These are phyloP conservation scores for Rhopalosiphum maidis DNA, from an alignment of 1,140 invertebrate species.

Conservation along the genomic window DNA sequence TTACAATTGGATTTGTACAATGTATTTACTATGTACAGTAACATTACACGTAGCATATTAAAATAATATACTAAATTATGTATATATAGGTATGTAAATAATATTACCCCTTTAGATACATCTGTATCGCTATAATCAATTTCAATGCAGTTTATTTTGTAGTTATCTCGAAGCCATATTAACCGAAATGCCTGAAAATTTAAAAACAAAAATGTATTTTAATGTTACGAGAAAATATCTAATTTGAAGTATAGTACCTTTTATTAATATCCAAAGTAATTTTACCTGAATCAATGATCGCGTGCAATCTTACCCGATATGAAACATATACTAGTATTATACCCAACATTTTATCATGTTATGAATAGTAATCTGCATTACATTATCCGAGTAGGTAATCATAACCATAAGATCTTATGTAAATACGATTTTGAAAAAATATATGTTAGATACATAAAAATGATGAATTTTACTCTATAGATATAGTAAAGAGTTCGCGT, in stretches of 20 bases:
- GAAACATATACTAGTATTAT: too few species aligned
- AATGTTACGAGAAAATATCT: neutral
- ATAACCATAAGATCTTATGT: too few species aligned
- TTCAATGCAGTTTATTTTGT: constrained; percentile 48
- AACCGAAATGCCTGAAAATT: constrained; percentile 47
- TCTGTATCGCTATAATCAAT: constrained; percentile 52
- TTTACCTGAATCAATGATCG: too few species aligned
- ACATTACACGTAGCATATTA: neutral
- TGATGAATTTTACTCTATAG: too few species aligned
- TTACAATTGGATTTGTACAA: neutral
- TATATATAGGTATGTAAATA: neutral
- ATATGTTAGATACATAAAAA: too few species aligned
- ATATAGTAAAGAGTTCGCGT: too few species aligned
- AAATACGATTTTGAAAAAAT: too few species aligned
- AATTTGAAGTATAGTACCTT: neutral
- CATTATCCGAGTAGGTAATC: too few species aligned
- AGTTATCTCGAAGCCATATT: constrained; percentile 21
- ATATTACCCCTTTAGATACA: neutral
- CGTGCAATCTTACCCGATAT: too few species aligned
- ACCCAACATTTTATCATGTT: too few species aligned
- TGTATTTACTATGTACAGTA: neutral
- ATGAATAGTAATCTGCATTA: too few species aligned
- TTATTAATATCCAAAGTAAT: too few species aligned
- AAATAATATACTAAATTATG: neutral
- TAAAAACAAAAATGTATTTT: neutral